Conservation (phyloP, 2,888 invertebrate genomes). For the Cerastis leucographa region DNA sequence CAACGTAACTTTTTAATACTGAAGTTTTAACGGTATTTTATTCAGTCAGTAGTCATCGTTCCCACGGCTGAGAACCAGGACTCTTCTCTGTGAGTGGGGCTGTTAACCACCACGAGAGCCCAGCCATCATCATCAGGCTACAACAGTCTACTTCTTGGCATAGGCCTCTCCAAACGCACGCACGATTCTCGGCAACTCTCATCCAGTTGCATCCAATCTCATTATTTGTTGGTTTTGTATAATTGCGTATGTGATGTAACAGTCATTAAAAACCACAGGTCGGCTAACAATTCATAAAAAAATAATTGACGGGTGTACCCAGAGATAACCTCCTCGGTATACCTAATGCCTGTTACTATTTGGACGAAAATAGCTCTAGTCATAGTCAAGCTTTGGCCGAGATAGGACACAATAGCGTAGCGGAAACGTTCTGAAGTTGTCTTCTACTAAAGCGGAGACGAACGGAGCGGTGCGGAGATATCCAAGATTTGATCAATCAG, state of each 20-base stretch:
- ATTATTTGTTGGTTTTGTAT: not conserved
- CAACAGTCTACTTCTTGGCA: too few relatives aligned
- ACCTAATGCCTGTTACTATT: slow-evolving; percentile 11
- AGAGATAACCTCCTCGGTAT: too few relatives aligned
- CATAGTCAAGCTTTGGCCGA: slow-evolving; percentile 2
- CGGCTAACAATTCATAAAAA: slow-evolving; percentile 32
- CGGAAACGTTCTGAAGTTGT: slow-evolving; percentile 8
- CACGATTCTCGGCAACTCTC: too few relatives aligned
- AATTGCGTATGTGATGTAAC: slow-evolving; percentile 20
- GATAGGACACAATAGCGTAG: slow-evolving; percentile 9
- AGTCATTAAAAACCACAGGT: slow-evolving; percentile 17
- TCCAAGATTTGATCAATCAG: not conserved
- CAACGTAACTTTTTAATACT: slow-evolving; percentile 25
- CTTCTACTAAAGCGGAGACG: not conserved
- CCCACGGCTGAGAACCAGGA: not conserved
- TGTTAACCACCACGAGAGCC: not conserved
- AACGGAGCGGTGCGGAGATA: not conserved
- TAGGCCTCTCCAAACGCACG: too few relatives aligned
- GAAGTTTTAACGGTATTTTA: slow-evolving; percentile 9
- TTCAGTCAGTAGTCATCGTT: not conserved
- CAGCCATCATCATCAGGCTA: not conserved
- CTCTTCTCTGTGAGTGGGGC: not conserved
- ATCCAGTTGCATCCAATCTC: not conserved
- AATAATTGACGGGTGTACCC: slow-evolving; percentile 23
- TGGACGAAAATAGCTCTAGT: not conserved